These are phyloP conservation scores for Lithophane leautieri DNA, from an alignment of 2,888 invertebrate species.

Conservation along the genomic window DNA sequence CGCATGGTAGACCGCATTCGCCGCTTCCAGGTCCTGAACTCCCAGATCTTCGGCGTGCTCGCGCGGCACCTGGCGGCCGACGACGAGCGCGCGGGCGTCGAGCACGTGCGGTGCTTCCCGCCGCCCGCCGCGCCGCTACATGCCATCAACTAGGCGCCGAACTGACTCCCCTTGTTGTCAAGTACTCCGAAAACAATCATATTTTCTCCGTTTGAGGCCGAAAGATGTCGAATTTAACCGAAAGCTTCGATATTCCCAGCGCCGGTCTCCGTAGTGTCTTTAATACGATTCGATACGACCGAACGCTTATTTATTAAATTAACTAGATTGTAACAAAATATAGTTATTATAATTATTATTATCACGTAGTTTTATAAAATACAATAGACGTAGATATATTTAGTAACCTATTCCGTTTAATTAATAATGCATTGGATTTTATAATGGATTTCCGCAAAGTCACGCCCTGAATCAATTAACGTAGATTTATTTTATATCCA, in stretches of 20 bases:
- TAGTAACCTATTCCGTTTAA: too few species aligned
- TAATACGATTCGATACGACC: neutral
- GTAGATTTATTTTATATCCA: neutral
- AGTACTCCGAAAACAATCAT: too few species aligned
- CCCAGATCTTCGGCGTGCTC: conserved; percentile 98
- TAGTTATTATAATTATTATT: neutral
- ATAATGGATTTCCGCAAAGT: too few species aligned
- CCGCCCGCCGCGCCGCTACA: conserved; percentile 92
- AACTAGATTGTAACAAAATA: neutral
- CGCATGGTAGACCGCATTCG: conserved; percentile 99
- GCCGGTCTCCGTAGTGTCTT: too few species aligned
- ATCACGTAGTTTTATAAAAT: too few species aligned
- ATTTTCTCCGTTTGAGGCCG: neutral
- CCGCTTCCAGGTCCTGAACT: conserved; percentile 99
- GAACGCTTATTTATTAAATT: neutral
- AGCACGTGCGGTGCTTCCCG: conserved; percentile 99
- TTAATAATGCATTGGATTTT: too few species aligned
- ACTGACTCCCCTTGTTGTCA: neutral
- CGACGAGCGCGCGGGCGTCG: conserved; percentile 94
- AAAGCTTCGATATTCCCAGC: neutral
- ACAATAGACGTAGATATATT: too few species aligned
- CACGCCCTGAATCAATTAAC: too few species aligned
- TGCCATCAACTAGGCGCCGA: neutral
- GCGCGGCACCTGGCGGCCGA: conserved; percentile 98
- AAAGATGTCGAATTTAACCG: too few species aligned